Evolutionary conservation across 2,797 vertebrate genomes (phyloP), one percentile per base, ranked within the genome.

Genomic region (Prunella strophiata): DNA sequence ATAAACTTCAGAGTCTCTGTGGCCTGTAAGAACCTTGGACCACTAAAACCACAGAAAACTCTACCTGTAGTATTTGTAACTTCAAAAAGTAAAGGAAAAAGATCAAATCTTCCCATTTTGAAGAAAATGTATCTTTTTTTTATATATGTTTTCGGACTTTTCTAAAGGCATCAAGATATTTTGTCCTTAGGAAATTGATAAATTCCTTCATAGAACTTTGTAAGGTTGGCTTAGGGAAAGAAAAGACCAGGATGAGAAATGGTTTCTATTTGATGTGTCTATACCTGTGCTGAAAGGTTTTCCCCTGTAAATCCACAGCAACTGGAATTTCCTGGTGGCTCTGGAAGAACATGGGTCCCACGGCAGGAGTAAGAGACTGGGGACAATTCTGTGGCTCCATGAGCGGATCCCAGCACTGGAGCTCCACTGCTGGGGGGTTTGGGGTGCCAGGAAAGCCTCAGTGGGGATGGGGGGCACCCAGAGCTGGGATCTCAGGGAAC

Each of bases 291-390:
- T 23, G 63, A 11, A 19, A 75, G 25, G 17, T 3, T 65, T 40
- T 42, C 9, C 10, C 19, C 27, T 70, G 11, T 19, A 15, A 62
- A 61, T 16, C 30, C n/a, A 17, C 3, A 65, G 59, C 30, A 76
- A 16, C 15, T 19, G 47, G 40, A 11, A 58, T 45, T 58, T 62
- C 11, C 2, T 11, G n/a, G 13, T 2, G 34, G 36, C 34, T 12
- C 2, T 21, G 81, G 42, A 32, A 40, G 55, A 30, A 5, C 1
- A 0, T 0, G 54, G 47, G 5, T 21, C 45, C 57, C 43, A 20
- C 13, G 71, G 58, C 30, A 50, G 51, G 42, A 38, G 30, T 10
- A 9, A 8, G 45, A 25, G 40, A 18, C 0, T 40, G 50, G n/a
- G 23, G 67, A 20, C 23, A 7, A 10, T 45, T n/a, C 11, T 9